These are phyloP conservation scores for Dicrostonyx torquatus DNA, from an alignment of 2,797 vertebrate genomes.

Conservation along the genomic window DNA sequence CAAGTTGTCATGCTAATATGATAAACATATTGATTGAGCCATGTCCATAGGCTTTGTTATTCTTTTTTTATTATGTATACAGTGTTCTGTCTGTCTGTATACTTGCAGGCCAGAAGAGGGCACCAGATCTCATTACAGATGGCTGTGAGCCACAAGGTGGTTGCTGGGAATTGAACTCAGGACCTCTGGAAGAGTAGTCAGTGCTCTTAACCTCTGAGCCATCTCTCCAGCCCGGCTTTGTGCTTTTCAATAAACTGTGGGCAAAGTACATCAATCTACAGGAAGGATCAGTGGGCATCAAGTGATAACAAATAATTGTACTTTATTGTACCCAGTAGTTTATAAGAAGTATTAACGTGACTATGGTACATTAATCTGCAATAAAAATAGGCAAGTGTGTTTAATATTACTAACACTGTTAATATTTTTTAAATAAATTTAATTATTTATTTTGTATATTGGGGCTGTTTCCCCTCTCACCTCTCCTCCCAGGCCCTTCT, in stretches of 20 bases:
- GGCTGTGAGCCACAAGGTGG: too few species aligned
- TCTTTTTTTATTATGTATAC: too few species aligned
- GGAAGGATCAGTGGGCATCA: background rate
- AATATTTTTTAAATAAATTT: background rate
- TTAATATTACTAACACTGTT: background rate
- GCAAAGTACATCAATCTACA: background rate
- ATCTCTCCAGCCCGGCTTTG: too few species aligned
- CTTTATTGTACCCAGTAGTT: background rate
- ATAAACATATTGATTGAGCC: background rate
- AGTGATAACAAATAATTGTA: background rate
- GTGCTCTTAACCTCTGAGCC: too few species aligned
- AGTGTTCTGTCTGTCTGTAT: too few species aligned
- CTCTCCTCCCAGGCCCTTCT: background rate
- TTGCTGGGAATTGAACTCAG: too few species aligned
- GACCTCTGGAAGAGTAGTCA: too few species aligned
- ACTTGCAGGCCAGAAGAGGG: too few species aligned
- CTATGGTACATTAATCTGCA: background rate
- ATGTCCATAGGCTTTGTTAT: background rate
- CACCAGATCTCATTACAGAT: too few species aligned
- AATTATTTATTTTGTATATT: background rate
- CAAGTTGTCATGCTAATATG: too few species aligned
- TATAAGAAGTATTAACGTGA: slow-evolving; percentile 27
- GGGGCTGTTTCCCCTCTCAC: background rate
- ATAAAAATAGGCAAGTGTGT: background rate
- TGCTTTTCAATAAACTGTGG: background rate